Evolutionary conservation across 2,113 vertebrate genomes (phyloP).

Genomic region (Malurus cyaneus): DNA sequence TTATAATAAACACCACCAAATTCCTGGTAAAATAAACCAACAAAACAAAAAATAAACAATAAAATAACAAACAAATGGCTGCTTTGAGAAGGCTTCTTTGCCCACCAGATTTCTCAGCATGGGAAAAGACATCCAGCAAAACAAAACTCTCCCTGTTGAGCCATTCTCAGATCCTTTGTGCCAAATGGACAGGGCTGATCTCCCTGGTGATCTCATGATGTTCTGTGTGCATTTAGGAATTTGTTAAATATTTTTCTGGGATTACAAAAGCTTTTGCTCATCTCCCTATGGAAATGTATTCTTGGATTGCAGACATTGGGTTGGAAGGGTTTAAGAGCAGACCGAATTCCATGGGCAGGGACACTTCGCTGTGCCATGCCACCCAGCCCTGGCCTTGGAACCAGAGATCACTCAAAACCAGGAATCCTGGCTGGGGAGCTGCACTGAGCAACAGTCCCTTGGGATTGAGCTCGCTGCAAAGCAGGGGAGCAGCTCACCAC

Average conservation of each 20-base stretch:
- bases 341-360: not conserved
- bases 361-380: not conserved
- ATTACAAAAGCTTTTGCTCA: not conserved
- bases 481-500: not conserved
- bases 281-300: not conserved
- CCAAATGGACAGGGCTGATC: not conserved
- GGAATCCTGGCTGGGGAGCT: not conserved
- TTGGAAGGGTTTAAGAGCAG: not conserved
- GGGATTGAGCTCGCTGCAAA: not conserved
- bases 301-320: not conserved
- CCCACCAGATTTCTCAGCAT: not conserved
- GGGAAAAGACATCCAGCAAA: not conserved
- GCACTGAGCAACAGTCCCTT: slow-evolving; percentile 37
- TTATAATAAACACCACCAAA: not conserved
- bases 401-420: not conserved
- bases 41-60: not conserved
- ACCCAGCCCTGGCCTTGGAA: not conserved
- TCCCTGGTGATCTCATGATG: not conserved
- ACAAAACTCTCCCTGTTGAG: not conserved
- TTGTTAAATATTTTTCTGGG: rapidly evolving
- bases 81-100: not conserved
- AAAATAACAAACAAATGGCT: not conserved
- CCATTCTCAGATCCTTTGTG: not conserved
- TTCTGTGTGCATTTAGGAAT: not conserved
- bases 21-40: not conserved